A percentile compares a stretch with the other conserved stretches of the same genome.
phyloP scores from a whole-genome alignment of 1,140 invertebrate species.

The Tyrophagus putrescentiae region DNA sequence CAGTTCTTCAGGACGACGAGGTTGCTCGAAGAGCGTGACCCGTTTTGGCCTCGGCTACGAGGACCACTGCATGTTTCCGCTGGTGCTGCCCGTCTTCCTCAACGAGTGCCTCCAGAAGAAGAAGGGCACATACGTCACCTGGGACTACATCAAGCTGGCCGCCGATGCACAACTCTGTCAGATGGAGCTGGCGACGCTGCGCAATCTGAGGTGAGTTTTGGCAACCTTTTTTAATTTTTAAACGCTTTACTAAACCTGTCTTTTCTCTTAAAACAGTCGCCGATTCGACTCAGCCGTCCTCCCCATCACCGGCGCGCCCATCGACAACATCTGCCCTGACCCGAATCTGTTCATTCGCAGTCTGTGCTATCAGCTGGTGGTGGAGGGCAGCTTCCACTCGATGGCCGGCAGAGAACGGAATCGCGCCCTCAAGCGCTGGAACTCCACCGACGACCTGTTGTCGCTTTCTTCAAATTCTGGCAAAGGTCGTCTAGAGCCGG shows the following conservation, averaged over 20 bases:
- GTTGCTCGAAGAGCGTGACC: background rate
- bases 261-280: background rate
- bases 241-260: background rate
- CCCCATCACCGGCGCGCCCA: background rate
- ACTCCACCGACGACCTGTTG: background rate
- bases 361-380: background rate
- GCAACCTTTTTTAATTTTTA: background rate
- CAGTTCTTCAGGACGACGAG: background rate
- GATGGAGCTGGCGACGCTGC: background rate
- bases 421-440: constrained; percentile 4
- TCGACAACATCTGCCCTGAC: constrained; percentile 1
- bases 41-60: constrained; percentile 4
- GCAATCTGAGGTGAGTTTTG: background rate
- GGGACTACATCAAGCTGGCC: constrained; percentile 1
- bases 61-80: background rate
- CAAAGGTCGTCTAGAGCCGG: background rate
- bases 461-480: background rate
- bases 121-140: background rate
- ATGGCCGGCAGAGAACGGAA: background rate
- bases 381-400: background rate
- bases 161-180: constrained; percentile 6
- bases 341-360: background rate
- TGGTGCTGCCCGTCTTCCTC: background rate
- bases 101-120: constrained; percentile 1
- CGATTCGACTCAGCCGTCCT: background rate